Conservation (phyloP, 2,888 invertebrate genomes). For the Chironomus tentans region DNA sequence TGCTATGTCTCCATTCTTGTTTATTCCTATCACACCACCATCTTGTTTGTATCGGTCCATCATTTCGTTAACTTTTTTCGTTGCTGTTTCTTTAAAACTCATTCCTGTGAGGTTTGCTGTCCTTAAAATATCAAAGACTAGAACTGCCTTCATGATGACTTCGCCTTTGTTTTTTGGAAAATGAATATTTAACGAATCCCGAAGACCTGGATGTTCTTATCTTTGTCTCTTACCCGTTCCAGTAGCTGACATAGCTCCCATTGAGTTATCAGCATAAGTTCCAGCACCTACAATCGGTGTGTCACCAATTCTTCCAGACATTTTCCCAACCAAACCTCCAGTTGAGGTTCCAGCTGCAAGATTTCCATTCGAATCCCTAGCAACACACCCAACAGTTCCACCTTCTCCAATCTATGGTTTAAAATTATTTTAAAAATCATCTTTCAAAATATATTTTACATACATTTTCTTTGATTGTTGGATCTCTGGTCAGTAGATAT, state of each 20-base stretch:
- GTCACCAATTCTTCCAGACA: slow-evolving; percentile 69
- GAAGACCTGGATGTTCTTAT: no score
- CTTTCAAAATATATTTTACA: no score
- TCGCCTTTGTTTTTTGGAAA: slow-evolving; percentile 63
- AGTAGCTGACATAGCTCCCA: slow-evolving; percentile 73
- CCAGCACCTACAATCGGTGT: slow-evolving; percentile 65
- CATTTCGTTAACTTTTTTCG: slow-evolving; percentile 55
- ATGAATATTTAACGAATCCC: no score
- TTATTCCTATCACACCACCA: slow-evolving; percentile 66
- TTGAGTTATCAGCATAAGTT: slow-evolving; percentile 62
- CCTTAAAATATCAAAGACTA: slow-evolving; percentile 61
- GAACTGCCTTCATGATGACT: slow-evolving; percentile 66
- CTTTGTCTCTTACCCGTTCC: slow-evolving; percentile 38
- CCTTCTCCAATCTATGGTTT: slow-evolving; percentile 29
- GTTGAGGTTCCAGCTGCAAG: slow-evolving; percentile 77
- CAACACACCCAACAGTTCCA: slow-evolving; percentile 47
- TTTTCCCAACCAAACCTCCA: slow-evolving; percentile 73
- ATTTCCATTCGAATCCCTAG: slow-evolving; percentile 61
- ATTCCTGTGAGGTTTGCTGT: slow-evolving; percentile 50
- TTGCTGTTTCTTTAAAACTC: slow-evolving; percentile 54
- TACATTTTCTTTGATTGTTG: slow-evolving; percentile 29
- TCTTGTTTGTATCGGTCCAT: slow-evolving; percentile 53
- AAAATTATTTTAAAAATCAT: no score
- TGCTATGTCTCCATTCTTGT: slow-evolving; percentile 56
- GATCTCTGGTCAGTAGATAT: slow-evolving; percentile 38